These are phyloP conservation scores for Tetramorium alpestre DNA, from an alignment of 1,140 invertebrate species.

Conservation along the genomic window DNA sequence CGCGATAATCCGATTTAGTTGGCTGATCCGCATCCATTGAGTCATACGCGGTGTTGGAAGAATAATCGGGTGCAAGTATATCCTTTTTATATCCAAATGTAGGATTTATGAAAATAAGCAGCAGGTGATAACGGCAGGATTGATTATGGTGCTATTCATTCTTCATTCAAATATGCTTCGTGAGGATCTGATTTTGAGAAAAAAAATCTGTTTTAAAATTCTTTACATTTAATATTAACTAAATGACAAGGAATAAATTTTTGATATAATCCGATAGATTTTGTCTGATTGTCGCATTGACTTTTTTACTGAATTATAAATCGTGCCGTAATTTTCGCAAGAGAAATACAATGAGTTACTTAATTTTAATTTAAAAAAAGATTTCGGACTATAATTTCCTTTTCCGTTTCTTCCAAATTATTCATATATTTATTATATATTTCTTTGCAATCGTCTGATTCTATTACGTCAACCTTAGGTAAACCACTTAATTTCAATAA, in stretches of 20 bases:
- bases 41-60: not conserved
- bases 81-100: not conserved
- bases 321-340: not conserved
- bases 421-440: not conserved
- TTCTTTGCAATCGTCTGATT: not conserved
- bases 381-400: not conserved
- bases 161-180: not conserved
- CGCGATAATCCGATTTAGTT: slow-evolving; percentile 49
- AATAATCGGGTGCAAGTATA: not conserved
- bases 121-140: not conserved
- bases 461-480: not conserved
- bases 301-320: not conserved
- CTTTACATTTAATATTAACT: not conserved
- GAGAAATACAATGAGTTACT: not conserved
- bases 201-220: not conserved
- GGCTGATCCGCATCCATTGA: slow-evolving; percentile 34
- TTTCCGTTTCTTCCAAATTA: not conserved
- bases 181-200: not conserved
- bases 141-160: slow-evolving; percentile 3
- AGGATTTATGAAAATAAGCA: not conserved
- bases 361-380: not conserved
- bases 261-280: not conserved
- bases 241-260: not conserved
- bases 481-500: not conserved
- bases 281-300: not conserved